Evolutionary conservation across 2,113 vertebrate species (phyloP), one percentile per base, ranked within the genome.

Genomic region (Entomyzon cyanotis): DNA sequence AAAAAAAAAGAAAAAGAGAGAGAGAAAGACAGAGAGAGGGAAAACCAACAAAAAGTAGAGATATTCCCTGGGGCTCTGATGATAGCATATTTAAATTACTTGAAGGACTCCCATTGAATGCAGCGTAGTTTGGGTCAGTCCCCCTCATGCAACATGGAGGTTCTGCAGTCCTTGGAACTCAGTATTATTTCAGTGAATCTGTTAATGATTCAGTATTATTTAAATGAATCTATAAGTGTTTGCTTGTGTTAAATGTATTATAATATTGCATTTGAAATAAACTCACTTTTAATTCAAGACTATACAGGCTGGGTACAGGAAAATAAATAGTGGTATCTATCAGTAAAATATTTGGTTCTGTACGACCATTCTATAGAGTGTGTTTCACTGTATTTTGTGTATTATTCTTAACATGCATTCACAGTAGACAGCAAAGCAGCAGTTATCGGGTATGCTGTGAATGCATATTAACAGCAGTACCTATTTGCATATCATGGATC

Each of bases 361-460:
- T 73, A 49, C 62, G 89, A 49, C 10, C 80, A 1, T 90, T 81
- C 84, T 95, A 71, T 74, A 78, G 67, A 83, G 76, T 81, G 46
- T 81, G 62, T 82, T 93, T 78, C 60, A 79, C 81, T 71, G 60
- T 78, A 78, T 94, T 95, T 80, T 93, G 62, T 83, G 59, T 88
- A 92, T 95, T 94, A 94, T 93, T 95, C 87, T 80, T 94, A 84
- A 92, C 90, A 92, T 94, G 89, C 95, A 85, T 96, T 96, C 95
- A 63, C 95, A 95, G 94, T 95, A 96, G 96, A 96, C 94, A 96
- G 91, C 91, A 96, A 96, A 94, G 84, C 96, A 96, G 91, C 94
- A 93, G 95, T 96, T 95, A 88, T 77, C 37, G 65, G 41, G 58
- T 95, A 87, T 92, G 68, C 80, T 94, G 85, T 95, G 94, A 95